Conservation (phyloP, 2,888 invertebrate genomes). For the Perizoma affinitatum region DNA sequence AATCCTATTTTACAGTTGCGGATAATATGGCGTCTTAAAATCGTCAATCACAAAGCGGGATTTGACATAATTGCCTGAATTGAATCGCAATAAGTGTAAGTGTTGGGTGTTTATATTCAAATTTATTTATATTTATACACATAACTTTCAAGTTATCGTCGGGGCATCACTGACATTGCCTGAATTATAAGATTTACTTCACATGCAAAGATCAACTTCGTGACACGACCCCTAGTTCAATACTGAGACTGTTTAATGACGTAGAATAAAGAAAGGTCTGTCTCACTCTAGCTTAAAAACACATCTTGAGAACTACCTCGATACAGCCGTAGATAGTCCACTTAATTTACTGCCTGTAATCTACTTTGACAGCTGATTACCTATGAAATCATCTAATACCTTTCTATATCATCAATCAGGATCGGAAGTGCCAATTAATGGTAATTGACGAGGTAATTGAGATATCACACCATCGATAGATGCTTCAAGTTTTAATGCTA, state of each 20-base stretch:
- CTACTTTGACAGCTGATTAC: slow-evolving; percentile 14
- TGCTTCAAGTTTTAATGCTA: too few species aligned
- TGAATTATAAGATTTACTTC: slow-evolving; percentile 18
- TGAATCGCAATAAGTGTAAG: too few species aligned
- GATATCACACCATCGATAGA: slow-evolving; percentile 15
- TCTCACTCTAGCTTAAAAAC: not conserved
- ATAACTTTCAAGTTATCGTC: slow-evolving; percentile 8
- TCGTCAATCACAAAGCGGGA: too few species aligned
- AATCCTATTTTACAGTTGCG: too few species aligned
- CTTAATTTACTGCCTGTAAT: slow-evolving; percentile 8
- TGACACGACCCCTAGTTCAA: slow-evolving; percentile 5
- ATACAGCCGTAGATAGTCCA: slow-evolving; percentile 6
- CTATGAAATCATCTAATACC: slow-evolving; percentile 19
- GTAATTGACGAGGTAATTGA: too few species aligned
- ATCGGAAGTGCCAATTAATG: slow-evolving; percentile 10
- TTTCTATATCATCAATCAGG: slow-evolving; percentile 24
- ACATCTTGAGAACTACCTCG: not conserved
- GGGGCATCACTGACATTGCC: slow-evolving; percentile 9
- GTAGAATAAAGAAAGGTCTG: not conserved
- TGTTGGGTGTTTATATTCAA: too few species aligned
- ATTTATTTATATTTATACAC: too few species aligned
- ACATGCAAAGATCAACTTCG: slow-evolving; percentile 18
- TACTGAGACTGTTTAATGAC: slow-evolving; percentile 4
- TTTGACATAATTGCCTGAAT: too few species aligned
- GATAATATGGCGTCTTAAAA: too few species aligned